phyloP scores from a whole-genome alignment of 2,888 invertebrate species.

The Apamea crenata region DNA sequence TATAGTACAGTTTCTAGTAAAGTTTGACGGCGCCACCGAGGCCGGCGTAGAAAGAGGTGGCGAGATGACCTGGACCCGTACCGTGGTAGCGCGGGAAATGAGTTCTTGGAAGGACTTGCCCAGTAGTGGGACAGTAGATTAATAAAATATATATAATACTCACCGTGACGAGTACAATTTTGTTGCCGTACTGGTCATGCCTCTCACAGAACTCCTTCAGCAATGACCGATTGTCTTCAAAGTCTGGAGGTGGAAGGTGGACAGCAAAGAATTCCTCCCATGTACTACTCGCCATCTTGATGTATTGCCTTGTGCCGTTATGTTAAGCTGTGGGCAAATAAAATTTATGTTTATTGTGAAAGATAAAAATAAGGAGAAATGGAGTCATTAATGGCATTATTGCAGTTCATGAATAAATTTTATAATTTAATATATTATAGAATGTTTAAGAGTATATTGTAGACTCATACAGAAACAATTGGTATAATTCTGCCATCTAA shows the following conservation, averaged over 20 bases:
- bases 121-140: background rate
- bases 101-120: background rate
- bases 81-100: background rate
- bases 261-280: slow-evolving; percentile 97
- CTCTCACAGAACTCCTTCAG: slow-evolving; percentile 94
- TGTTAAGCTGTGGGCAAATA: slow-evolving; percentile 29
- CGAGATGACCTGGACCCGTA: background rate
- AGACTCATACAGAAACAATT: background rate
- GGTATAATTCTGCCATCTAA: background rate
- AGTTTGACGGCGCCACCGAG: background rate
- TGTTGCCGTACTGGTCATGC: slow-evolving; percentile 92
- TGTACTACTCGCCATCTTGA: slow-evolving; percentile 84
- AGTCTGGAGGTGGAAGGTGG: slow-evolving; percentile 94
- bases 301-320: slow-evolving; percentile 9
- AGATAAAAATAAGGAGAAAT: background rate
- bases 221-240: slow-evolving; percentile 93
- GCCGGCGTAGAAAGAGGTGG: background rate
- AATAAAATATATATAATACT: slow-evolving; percentile 71
- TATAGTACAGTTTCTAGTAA: no score
- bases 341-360: slow-evolving; percentile 4
- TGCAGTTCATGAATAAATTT: background rate
- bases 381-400: background rate
- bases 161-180: slow-evolving; percentile 95
- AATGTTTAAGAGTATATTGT: no score
- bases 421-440: background rate